phyloP scores from a whole-genome alignment of 2,888 invertebrate genomes.

The Tigriopus californicus region DNA sequence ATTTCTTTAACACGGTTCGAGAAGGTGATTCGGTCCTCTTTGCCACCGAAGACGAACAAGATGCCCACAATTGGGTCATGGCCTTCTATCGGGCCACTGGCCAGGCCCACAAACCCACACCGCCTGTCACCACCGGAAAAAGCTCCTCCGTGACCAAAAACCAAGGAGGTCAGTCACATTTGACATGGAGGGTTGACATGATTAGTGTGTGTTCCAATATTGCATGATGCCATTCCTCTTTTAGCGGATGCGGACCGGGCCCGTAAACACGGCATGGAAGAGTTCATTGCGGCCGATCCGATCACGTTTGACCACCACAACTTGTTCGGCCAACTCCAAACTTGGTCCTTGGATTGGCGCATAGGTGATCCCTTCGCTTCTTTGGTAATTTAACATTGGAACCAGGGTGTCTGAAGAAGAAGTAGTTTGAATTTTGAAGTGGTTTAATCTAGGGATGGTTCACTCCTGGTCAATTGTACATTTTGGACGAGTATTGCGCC shows the following conservation, averaged over 20 bases:
- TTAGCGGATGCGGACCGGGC: slow-evolving; percentile 73
- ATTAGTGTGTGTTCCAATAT: slow-evolving; percentile 2
- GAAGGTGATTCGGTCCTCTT: slow-evolving; percentile 94
- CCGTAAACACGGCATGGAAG: slow-evolving; percentile 96
- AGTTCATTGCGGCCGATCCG: slow-evolving; percentile 97
- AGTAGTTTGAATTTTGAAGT: neutral
- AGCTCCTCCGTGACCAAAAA: slow-evolving; percentile 66
- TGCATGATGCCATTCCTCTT: slow-evolving; percentile 7
- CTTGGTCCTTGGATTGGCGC: slow-evolving; percentile 78
- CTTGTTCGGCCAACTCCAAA: slow-evolving; percentile 77
- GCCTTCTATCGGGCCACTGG: slow-evolving; percentile 98
- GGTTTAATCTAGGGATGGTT: slow-evolving; percentile 70
- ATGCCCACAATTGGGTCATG: slow-evolving; percentile 97
- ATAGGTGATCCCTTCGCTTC: slow-evolving; percentile 96
- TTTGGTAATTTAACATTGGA: slow-evolving; percentile 41
- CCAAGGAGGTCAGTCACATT: slow-evolving; percentile 52
- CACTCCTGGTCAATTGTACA: slow-evolving; percentile 96
- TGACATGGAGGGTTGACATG: neutral
- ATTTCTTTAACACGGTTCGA: slow-evolving; percentile 94
- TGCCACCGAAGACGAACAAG: slow-evolving; percentile 91
- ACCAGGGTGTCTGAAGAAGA: neutral
- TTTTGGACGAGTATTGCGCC: slow-evolving; percentile 93
- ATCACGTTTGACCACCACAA: slow-evolving; percentile 89
- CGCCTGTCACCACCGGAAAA: slow-evolving; percentile 49
- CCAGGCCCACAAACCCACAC: slow-evolving; percentile 95